Evolutionary conservation across 2,888 invertebrate genomes (phyloP), one percentile per base, ranked within the genome.

Genomic region (Scaptomyza polygonia): DNA sequence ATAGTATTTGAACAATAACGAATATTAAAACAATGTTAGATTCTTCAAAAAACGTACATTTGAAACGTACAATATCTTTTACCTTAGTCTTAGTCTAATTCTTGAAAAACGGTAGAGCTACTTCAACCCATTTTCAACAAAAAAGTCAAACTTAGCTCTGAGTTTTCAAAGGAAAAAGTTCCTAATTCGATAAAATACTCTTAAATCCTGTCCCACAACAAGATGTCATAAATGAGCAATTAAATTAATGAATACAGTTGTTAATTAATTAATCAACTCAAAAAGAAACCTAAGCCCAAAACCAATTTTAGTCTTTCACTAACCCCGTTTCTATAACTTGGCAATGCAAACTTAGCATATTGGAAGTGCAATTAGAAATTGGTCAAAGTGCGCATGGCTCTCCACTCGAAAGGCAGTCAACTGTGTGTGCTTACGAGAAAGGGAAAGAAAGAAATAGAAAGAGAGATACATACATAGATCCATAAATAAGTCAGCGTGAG

Each of bases 401-500:
- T 39, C 44, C 65, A 66, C 64, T 65, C 42, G 27, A 57, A 47
- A 56, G 45, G 34, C 68, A 79, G 64, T 66, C 71, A 64, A 34
- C 67, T 64, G 67, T 47, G 27, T 32, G 30, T 39, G 45, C 8
- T 42, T 56, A n/a, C n/a, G 32, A 18, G 45, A 21, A 21, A 21
- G 1, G 1, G 21, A 57, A 58, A 11, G 30, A 4, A 3, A 39
- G 16, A 14, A 32, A 14, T 36, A 9, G 25, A 16, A 30, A 34
- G 57, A 52, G 51, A 25, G 39, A 54, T n/a, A n/a, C n/a, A n/a
- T n/a, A n/a, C 40, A 29, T 25, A 54, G 53, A 71, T 71, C 76
- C 67, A 80, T 83, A 83, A 83, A 83, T 80, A 86, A 86, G 78
- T 77, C 67, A 86, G 62, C 52, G 67, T 67, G 65, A 63, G 69